Conservation (phyloP, 2,113 vertebrate genomes). For the Sterrhoptilus dennistouni region DNA sequence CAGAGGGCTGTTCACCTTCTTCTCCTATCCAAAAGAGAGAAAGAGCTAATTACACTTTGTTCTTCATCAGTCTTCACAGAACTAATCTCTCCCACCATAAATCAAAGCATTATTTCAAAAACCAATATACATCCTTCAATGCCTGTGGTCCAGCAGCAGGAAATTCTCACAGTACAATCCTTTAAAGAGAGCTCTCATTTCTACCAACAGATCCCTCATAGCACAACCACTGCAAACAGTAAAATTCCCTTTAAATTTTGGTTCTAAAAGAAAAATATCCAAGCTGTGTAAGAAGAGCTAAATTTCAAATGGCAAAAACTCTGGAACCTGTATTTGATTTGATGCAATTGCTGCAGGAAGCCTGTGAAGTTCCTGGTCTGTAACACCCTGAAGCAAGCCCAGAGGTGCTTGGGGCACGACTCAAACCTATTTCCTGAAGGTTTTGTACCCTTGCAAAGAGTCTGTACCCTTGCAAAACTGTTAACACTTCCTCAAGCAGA, state of each 20-base stretch:
- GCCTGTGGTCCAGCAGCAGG: neutral
- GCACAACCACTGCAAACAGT: neutral
- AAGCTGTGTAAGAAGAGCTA: neutral
- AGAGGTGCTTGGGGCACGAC: neutral
- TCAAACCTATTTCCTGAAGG: neutral
- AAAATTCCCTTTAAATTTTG: neutral
- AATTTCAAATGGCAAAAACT: neutral
- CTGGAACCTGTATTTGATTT: neutral
- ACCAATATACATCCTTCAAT: neutral
- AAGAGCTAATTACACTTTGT: neutral
- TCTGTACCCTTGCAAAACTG: neutral
- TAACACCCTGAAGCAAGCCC: neutral
- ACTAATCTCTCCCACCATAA: neutral
- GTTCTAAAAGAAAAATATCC: neutral
- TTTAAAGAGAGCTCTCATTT: neutral
- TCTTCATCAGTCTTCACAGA: neutral
- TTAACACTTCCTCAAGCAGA: neutral
- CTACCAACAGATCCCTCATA: neutral
- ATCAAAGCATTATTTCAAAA: neutral
- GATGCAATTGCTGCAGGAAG: neutral
- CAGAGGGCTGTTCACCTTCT: slow-evolving; percentile 77
- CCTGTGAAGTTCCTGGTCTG: neutral
- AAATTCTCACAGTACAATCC: neutral
- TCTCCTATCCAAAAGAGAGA: slow-evolving; percentile 61
- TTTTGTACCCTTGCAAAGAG: neutral